phyloP scores from a whole-genome alignment of 2,888 invertebrate species.

The Vanessa cardui region DNA sequence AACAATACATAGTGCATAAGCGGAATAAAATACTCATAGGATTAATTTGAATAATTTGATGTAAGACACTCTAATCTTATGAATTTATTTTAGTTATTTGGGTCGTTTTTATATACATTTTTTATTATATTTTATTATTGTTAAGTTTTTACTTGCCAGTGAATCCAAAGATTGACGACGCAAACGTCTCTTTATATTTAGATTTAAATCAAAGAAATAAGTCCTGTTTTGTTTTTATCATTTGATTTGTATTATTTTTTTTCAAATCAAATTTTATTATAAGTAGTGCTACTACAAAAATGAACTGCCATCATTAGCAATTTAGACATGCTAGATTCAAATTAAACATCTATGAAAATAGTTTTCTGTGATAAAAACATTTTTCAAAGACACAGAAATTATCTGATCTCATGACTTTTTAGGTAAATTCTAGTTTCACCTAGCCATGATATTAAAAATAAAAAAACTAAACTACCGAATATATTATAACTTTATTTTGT shows the following conservation, averaged over 20 bases:
- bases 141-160: conserved; percentile 69
- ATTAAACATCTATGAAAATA: not conserved
- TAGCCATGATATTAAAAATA: too few species aligned
- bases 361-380: conserved; percentile 7
- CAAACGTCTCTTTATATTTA: conserved; percentile 17
- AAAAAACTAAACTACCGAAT: too few species aligned
- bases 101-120: conserved; percentile 56
- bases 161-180: conserved; percentile 64
- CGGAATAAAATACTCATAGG: conserved; percentile 40
- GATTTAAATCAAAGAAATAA: not conserved
- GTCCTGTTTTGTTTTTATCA: not conserved
- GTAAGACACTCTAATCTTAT: conserved; percentile 38
- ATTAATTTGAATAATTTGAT: conserved; percentile 39
- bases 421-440: too few species aligned
- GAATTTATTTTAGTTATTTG: conserved; percentile 61
- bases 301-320: conserved; percentile 9
- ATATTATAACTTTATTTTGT: too few species aligned
- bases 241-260: not conserved
- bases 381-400: conserved; percentile 1
- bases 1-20: conserved; percentile 30
- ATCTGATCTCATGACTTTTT: not conserved
- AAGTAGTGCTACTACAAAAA: conserved; percentile 5
- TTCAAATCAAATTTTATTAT: not conserved
- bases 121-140: conserved; percentile 59
- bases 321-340: conserved; percentile 2